These are phyloP conservation scores for Conistra vaccinii DNA, from an alignment of 2,888 invertebrate species.

Conservation along the genomic window DNA sequence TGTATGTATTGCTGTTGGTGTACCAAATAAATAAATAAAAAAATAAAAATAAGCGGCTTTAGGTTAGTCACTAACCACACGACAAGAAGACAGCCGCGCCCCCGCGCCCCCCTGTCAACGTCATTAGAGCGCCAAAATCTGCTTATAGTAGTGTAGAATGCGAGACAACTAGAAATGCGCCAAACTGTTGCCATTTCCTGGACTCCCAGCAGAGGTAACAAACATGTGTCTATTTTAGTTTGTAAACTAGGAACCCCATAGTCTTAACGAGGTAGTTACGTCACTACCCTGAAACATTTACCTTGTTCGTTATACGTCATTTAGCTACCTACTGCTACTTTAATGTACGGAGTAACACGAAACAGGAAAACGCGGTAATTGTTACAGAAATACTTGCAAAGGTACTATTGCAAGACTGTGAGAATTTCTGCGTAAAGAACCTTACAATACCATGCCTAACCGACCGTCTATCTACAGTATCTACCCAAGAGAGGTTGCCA, in stretches of 20 bases:
- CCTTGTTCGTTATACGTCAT: slow-evolving; percentile 56
- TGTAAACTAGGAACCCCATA: slow-evolving; percentile 25
- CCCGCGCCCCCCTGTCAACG: background rate
- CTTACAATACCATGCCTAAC: background rate
- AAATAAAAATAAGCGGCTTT: too few relatives aligned
- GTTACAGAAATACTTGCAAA: slow-evolving; percentile 29
- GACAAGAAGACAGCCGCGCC: too few relatives aligned
- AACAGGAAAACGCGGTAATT: slow-evolving; percentile 55
- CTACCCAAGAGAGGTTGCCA: too few relatives aligned
- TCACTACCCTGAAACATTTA: slow-evolving; percentile 44
- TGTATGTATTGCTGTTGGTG: too few relatives aligned
- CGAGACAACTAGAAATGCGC: background rate
- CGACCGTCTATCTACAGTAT: too few relatives aligned
- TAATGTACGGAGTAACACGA: slow-evolving; percentile 44
- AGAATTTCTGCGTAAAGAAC: background rate
- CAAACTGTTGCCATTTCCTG: slow-evolving; percentile 1
- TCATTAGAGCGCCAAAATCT: background rate
- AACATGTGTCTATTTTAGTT: slow-evolving; percentile 25
- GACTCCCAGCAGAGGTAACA: background rate
- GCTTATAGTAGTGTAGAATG: background rate
- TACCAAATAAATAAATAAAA: too few relatives aligned
- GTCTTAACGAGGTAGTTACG: slow-evolving; percentile 48
- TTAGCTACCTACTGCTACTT: slow-evolving; percentile 33
- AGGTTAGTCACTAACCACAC: too few relatives aligned
- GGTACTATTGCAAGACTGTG: background rate